Evolutionary conservation across 2,113 vertebrate genomes (phyloP).

Genomic region (Casuarius casuarius): DNA sequence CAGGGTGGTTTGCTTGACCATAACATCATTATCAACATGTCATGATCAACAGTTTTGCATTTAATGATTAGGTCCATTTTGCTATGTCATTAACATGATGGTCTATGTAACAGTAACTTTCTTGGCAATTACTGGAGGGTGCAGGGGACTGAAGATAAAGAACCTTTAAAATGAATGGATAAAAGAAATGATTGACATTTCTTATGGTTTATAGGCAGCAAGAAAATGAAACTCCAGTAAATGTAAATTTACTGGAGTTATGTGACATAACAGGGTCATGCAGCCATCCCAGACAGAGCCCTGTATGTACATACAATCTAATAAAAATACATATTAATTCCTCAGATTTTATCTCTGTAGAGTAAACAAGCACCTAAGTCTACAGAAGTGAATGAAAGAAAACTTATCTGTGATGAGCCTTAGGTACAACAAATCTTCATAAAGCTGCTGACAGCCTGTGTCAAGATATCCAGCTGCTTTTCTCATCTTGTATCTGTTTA

Average conservation of each 20-base stretch:
- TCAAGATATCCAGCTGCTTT: slow-evolving; percentile 12
- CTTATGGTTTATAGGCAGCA: not conserved
- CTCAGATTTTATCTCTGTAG: not conserved
- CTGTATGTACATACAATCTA: not conserved
- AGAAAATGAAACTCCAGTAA: not conserved
- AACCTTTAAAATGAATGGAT: not conserved
- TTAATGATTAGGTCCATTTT: not conserved
- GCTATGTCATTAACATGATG: not conserved
- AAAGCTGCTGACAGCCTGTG: not conserved
- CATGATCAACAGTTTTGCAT: not conserved
- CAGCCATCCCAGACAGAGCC: not conserved
- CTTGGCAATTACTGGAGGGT: not conserved
- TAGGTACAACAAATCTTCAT: not conserved
- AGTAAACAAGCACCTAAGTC: not conserved
- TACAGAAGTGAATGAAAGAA: not conserved
- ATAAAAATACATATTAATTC: slow-evolving; percentile 9
- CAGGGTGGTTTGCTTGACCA: not conserved
- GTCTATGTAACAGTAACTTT: not conserved
- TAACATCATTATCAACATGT: not conserved
- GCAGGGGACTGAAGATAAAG: too few relatives aligned
- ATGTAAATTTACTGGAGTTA: not conserved
- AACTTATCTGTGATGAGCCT: not conserved
- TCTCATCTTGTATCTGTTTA: not conserved
- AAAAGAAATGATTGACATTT: not conserved
- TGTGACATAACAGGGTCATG: not conserved